Evolutionary conservation across 1,140 invertebrate genomes (phyloP).

Genomic region (Episyrphus balteatus): DNA sequence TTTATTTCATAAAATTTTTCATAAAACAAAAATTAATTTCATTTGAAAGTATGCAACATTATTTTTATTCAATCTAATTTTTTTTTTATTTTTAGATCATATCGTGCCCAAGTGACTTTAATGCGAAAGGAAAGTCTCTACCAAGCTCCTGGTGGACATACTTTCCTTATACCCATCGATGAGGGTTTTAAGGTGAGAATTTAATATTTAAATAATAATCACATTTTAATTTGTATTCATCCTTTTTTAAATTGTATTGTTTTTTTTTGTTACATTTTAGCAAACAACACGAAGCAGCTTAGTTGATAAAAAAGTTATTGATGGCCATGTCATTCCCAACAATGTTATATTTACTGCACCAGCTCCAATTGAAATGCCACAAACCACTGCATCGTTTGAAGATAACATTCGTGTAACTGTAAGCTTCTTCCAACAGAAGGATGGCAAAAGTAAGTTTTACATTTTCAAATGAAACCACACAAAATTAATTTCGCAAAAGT

Average conservation of each 20-base stretch:
- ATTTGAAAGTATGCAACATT: too few relatives aligned
- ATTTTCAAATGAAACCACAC: background rate
- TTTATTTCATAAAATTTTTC: too few relatives aligned
- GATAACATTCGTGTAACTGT: constrained; percentile 74
- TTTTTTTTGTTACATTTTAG: constrained; percentile 37
- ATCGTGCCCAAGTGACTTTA: constrained; percentile 58
- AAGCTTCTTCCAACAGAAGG: constrained; percentile 53
- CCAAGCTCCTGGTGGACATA: constrained; percentile 62
- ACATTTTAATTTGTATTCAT: background rate
- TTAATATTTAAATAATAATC: too few relatives aligned
- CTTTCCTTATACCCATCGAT: constrained; percentile 84
- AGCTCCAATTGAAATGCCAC: constrained; percentile 55
- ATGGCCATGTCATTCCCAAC: constrained; percentile 81
- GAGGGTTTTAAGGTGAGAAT: constrained; percentile 66
- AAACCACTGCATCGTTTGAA: constrained; percentile 65
- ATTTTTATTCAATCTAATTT: too few relatives aligned
- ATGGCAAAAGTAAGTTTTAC: constrained; percentile 46
- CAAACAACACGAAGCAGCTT: constrained; percentile 39
- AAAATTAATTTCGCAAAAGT: too few relatives aligned
- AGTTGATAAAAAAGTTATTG: constrained; percentile 73
- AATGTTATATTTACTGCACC: constrained; percentile 77
- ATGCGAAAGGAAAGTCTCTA: constrained; percentile 63
- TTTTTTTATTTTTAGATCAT: constrained; percentile 45
- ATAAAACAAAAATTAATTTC: too few relatives aligned
- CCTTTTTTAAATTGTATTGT: background rate